These are phyloP conservation scores for Perognathus longimembris DNA, from an alignment of 2,113 vertebrate genomes.

Conservation along the genomic window DNA sequence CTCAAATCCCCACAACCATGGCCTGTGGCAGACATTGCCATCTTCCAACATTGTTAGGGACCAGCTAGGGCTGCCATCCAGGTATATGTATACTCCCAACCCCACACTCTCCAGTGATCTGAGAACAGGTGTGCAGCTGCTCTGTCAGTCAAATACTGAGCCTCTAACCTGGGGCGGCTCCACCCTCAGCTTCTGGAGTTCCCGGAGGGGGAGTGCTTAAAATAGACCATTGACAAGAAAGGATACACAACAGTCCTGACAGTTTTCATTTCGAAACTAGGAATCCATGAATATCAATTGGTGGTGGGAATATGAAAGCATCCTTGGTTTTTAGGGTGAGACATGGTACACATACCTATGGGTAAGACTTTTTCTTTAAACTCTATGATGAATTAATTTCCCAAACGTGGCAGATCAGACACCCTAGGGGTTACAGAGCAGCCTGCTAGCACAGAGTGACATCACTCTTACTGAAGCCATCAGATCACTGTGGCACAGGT, in stretches of 20 bases:
- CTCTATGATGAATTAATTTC: not conserved
- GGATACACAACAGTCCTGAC: not conserved
- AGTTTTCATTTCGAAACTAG: not conserved
- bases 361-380: constrained; percentile 27
- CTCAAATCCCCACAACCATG: not conserved
- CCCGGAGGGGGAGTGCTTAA: constrained; percentile 29
- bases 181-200: not conserved
- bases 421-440: not conserved
- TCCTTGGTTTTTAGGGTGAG: not conserved
- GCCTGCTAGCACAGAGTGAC: not conserved
- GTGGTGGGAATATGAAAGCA: not conserved
- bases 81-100: not conserved
- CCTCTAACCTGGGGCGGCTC: not conserved
- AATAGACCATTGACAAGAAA: constrained; percentile 37
- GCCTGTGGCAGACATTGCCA: rapidly evolving
- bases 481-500: not conserved
- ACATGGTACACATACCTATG: not conserved
- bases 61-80: not conserved
- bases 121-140: not conserved
- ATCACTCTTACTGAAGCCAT: not conserved
- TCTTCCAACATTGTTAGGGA: not conserved
- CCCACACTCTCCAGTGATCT: not conserved
- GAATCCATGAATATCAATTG: constrained; percentile 3
- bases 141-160: not conserved
- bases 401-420: not conserved